Evolutionary conservation across 2,888 invertebrate genomes (phyloP).

Genomic region (Frankliniella intonsa): DNA sequence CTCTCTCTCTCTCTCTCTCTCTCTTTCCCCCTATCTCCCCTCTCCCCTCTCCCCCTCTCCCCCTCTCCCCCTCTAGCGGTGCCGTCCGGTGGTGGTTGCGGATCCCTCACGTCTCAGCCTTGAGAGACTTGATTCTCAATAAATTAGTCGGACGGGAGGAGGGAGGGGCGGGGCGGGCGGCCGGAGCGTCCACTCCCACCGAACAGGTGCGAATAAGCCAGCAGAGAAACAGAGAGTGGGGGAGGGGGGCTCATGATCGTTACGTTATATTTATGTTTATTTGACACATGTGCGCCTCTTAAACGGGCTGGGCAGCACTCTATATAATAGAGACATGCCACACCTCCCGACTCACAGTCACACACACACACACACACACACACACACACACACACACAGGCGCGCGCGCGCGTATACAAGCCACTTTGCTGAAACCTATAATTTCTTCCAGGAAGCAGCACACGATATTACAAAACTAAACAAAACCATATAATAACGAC

Average conservation of each 20-base stretch:
- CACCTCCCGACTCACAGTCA: background rate
- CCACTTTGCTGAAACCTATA: slow-evolving; percentile 9
- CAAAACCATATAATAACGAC: slow-evolving; percentile 16
- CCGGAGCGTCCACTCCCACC: background rate
- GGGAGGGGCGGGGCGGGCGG: background rate
- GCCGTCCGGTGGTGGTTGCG: too few relatives aligned
- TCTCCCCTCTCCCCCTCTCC: background rate
- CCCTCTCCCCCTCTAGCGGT: too few relatives aligned
- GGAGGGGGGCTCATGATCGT: background rate
- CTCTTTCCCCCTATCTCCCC: background rate
- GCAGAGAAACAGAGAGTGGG: background rate
- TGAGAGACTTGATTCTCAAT: background rate
- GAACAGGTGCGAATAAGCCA: slow-evolving; percentile 14
- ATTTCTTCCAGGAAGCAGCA: slow-evolving; percentile 20
- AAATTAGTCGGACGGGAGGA: background rate
- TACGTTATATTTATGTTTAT: slow-evolving; percentile 20
- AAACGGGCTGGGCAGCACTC: background rate
- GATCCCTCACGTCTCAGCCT: too few relatives aligned
- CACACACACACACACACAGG: background rate
- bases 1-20: slow-evolving; percentile 1
- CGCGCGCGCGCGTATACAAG: background rate
- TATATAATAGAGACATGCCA: slow-evolving; percentile 10
- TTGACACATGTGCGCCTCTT: slow-evolving; percentile 11
- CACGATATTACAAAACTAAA: slow-evolving; percentile 13
- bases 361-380: background rate